Conservation (phyloP, 2,113 vertebrate species). For the Apus apus region DNA sequence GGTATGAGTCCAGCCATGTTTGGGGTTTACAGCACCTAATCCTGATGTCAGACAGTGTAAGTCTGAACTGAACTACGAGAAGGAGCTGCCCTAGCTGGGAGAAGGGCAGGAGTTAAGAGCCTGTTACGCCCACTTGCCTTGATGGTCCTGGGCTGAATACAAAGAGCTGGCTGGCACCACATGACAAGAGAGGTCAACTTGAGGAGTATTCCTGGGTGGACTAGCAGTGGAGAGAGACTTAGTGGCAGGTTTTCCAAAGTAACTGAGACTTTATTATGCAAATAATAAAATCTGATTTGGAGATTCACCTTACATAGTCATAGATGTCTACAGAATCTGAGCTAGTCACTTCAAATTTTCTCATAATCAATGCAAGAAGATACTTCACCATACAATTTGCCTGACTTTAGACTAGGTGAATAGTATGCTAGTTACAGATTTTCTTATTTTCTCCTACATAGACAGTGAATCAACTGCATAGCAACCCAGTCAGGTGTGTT, state of each 20-base stretch:
- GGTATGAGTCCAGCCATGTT: rapidly evolving
- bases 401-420: neutral
- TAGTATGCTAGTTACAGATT: neutral
- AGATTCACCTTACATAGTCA: neutral
- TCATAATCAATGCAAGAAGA: neutral
- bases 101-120: neutral
- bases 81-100: neutral
- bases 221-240: neutral
- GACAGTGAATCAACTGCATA: neutral
- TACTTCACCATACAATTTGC: neutral
- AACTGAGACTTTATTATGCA: neutral
- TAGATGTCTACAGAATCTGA: neutral
- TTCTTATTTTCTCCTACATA: neutral
- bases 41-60: neutral
- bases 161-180: neutral
- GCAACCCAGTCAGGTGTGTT: neutral
- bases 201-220: neutral
- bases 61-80: neutral
- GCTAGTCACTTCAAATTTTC: neutral
- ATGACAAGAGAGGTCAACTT: neutral
- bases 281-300: neutral
- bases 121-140: neutral
- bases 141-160: rapidly evolving
- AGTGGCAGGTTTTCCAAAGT: neutral
- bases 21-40: neutral